A percentile compares a stretch with the other conserved stretches of the same genome.
Conservation (phyloP, 2,888 invertebrate species). For the Oligia strigilis region DNA sequence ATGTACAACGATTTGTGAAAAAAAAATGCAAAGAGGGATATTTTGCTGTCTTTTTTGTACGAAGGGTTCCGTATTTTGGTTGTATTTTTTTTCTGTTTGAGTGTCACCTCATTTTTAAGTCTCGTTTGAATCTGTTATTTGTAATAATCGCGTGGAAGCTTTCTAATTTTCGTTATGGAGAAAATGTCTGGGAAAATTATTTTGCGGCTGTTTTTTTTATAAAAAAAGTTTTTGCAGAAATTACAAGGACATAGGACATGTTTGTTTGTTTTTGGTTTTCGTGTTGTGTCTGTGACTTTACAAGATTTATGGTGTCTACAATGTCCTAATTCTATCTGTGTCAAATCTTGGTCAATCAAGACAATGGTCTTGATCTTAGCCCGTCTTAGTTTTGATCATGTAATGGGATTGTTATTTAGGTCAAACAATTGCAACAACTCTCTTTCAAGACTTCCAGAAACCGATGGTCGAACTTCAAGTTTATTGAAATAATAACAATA, state of each 20-base stretch:
- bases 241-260: neutral
- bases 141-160: constrained; percentile 35
- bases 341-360: neutral
- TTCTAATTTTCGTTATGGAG: constrained; percentile 4
- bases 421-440: neutral
- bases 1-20: constrained; percentile 82
- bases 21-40: constrained; percentile 67
- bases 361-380: neutral
- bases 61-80: constrained; percentile 60
- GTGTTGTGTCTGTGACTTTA: neutral
- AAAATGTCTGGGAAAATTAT: constrained; percentile 11
- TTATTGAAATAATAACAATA: neutral
- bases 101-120: constrained; percentile 31
- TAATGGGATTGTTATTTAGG: neutral
- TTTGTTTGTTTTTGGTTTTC: neutral
- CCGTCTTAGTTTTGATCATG: neutral
- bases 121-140: constrained; percentile 32
- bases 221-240: too few relatives aligned
- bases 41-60: constrained; percentile 68
- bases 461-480: neutral
- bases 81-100: constrained; percentile 33
- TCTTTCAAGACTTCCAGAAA: neutral
- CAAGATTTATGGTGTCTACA: neutral
- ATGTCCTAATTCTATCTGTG: neutral
- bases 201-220: neutral